Base-by-base conservation (phyloP, 2,888 invertebrate species). In the Dusona sp. region DNA sequence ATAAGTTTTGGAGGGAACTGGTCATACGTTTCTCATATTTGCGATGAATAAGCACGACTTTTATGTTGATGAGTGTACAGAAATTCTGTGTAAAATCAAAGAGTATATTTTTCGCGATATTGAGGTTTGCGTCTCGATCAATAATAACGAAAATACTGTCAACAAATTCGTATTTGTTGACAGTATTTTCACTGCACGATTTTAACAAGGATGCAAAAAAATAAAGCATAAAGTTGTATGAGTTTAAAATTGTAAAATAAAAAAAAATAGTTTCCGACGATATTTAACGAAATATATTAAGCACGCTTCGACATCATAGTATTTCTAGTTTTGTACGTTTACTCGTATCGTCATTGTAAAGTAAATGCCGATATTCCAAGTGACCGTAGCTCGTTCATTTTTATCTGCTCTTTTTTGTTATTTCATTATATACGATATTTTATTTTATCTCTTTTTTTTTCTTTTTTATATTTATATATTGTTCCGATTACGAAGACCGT, bases 401-500 rank as follows among this genome's bases (percentile, higher is more conserved):
- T 29, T n/a, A 29, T 6, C n/a, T 16, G 9, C 38, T 36, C 11
- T 19, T 67, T 38, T 19, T 25, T 11, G 51, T 33, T 65, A 16
- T 33, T 65, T 22, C 38, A 68, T 68, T 45, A 45, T 16, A 25
- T 65, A 38, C 38, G 19, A 48, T 29, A 54, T 73, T 73, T 73
- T 11, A 25, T 51, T 22, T n/a, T 38, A 25, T 42, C 42, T 1
- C 19, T 72, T 45, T 25, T 68, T 19, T 29, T 7, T 64, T 6
- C 19, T 75, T 45, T 67, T 67, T 19, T 64, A 19, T n/a, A 48
- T 29, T 16, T 3, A 61, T 61, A 25, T 79, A 83, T 67, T 54
- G 36, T 65, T 36, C 68, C 74, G 74, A 65, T 64, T 45, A 45
- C 83, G 22, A 42, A 29, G 67, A 83, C 84, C 83, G 84, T 86